A percentile compares a stretch with the other conserved stretches of the same genome.
Conservation (phyloP, 2,888 invertebrate genomes). For the Eustalomyia histrio region DNA sequence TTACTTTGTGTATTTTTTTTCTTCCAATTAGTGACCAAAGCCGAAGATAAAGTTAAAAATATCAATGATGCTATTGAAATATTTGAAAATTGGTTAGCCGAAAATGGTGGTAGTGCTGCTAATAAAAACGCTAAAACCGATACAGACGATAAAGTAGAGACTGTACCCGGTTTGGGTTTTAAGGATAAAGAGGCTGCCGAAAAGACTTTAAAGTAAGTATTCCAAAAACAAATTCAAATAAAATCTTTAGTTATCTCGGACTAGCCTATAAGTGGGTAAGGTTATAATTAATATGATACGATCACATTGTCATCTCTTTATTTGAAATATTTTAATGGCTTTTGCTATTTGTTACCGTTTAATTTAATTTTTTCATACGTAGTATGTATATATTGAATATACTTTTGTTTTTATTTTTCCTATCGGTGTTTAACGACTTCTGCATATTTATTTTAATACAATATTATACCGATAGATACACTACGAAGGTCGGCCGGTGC, state of each 20-base stretch:
- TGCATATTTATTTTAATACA: constrained; percentile 55
- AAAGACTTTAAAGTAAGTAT: constrained; percentile 82
- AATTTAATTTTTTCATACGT: neutral
- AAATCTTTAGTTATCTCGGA: too few relatives aligned
- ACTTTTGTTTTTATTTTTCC: constrained; percentile 12
- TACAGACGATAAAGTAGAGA: constrained; percentile 82
- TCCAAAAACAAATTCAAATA: too few relatives aligned
- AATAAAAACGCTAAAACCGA: constrained; percentile 80
- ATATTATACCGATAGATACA: constrained; percentile 25
- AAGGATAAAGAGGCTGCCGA: constrained; percentile 88
- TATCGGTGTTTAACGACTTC: constrained; percentile 40
- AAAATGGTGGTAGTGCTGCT: constrained; percentile 79
- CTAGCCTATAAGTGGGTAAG: too few relatives aligned
- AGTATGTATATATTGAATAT: neutral
- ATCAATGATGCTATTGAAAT: constrained; percentile 85
- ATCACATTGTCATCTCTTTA: neutral
- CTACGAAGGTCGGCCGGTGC: constrained; percentile 54
- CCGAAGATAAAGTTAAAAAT: constrained; percentile 85
- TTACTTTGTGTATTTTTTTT: neutral
- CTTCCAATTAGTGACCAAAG: constrained; percentile 82
- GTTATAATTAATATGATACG: too few relatives aligned
- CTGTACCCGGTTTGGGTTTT: constrained; percentile 87
- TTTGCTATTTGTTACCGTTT: neutral
- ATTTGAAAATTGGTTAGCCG: constrained; percentile 85
- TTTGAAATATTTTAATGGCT: neutral